Base-by-base conservation (phyloP, 2,797 vertebrate genomes). In the Phrynocephalus vlangalii region DNA sequence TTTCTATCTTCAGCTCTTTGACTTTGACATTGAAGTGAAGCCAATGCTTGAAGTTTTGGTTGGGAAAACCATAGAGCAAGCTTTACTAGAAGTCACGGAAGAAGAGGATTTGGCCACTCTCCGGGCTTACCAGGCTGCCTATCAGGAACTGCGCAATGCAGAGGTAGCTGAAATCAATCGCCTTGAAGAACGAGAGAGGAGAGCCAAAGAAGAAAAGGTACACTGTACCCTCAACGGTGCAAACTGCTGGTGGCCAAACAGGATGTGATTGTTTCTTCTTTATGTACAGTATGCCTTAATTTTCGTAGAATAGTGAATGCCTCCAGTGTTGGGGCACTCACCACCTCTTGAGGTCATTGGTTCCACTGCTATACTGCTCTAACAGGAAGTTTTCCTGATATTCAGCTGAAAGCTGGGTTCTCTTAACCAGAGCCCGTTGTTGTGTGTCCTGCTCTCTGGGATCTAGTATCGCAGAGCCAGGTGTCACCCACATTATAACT, bases 1-100 rank as follows among this genome's bases (percentile, higher is more conserved):
- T n/a, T 92, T 88, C n/a, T 44, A 92, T 68, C 93, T 89, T 72
- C 96, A 99, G 99, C 92, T 99, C 84, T 99, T 99, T 96, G 96
- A 99, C 95, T 99, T 99, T 95, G 97, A 99, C 38, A n/a, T 96
- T 84, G 98, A 99, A 96, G 98, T 99, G 86, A 97, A 97, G 90
- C 97, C 98, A 0, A 86, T 99, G 81, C 88, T 99, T 93, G 97
- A 99, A 96, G 97, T 99, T 28, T 91, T 99, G 94, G 95, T 98
- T 93, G 99, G 98, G 1, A 99, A 99, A 94, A 98, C 96, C 0
- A 95, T 99, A 38, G 99, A 99, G 87, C 98, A 98, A 95, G 95
- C 98, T 24, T 96, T 99, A 89, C 92, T 98, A 94, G 99, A 99
- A 93, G 98, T 99, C 82, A 97, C 98, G 97, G 98, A 99, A 90